Conservation (phyloP, 1,140 invertebrate species). For the Tetramorium alpestre region DNA sequence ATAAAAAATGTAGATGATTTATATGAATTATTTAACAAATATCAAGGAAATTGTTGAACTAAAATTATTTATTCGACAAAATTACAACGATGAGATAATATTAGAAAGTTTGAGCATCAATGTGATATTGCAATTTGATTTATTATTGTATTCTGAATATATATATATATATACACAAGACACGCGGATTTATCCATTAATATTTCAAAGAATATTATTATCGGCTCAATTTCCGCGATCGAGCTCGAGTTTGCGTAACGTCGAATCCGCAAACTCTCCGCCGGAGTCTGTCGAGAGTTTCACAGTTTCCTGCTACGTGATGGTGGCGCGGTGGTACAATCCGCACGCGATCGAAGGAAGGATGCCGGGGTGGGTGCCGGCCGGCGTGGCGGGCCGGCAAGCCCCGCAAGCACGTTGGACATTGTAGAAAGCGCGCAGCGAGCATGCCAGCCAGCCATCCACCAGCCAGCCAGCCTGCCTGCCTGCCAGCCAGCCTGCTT, state of each 20-base stretch:
- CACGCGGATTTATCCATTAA: neutral
- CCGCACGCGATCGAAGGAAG: constrained; percentile 49
- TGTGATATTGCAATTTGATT: neutral
- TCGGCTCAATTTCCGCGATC: neutral
- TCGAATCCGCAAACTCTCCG: constrained; percentile 10
- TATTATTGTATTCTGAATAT: neutral
- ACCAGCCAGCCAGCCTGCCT: constrained; percentile 39
- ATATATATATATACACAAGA: neutral
- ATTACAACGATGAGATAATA: neutral
- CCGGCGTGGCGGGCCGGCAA: constrained; percentile 20
- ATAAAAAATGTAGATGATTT: neutral
- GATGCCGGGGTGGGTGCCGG: constrained; percentile 20
- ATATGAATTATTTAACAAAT: neutral
- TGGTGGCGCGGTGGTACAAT: constrained; percentile 40
- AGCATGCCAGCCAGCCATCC: constrained; percentile 52
- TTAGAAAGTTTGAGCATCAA: neutral
- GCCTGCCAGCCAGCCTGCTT: constrained; percentile 49
- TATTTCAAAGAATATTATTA: neutral
- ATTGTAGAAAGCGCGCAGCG: constrained; percentile 42
- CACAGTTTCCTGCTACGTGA: constrained; percentile 11
- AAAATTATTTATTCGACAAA: neutral
- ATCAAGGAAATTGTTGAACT: neutral
- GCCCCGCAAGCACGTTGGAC: constrained; percentile 64
- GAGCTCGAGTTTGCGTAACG: neutral
- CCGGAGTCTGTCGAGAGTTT: constrained; percentile 44